A percentile compares a stretch with the other conserved stretches of the same genome.
These are phyloP conservation scores for Etia nguti DNA, from an alignment of 2,113 vertebrate genomes.

Conservation along the genomic window DNA sequence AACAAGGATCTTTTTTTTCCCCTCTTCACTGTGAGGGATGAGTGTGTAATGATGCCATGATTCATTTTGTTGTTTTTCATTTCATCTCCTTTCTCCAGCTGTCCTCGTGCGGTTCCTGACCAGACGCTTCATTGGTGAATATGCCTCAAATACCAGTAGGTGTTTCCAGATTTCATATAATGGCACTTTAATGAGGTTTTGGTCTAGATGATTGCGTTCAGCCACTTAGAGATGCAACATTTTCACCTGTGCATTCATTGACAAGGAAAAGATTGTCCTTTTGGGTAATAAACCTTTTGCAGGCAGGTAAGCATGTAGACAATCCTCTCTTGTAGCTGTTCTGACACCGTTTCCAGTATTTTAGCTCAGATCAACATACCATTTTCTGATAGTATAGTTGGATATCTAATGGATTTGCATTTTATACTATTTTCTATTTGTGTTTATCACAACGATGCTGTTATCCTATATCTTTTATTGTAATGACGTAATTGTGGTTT, in stretches of 20 bases:
- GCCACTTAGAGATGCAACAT: neutral
- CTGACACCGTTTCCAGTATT: neutral
- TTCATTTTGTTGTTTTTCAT: neutral
- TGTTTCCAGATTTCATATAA: constrained; percentile 15
- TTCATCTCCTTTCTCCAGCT: constrained; percentile 45
- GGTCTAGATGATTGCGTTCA: neutral
- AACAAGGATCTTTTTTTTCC: neutral
- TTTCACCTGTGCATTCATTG: neutral
- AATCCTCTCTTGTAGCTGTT: neutral
- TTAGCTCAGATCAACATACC: neutral
- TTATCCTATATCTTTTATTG: neutral
- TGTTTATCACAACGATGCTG: neutral
- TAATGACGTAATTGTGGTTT: neutral
- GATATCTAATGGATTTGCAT: neutral
- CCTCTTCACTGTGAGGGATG: neutral
- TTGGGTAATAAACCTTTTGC: neutral
- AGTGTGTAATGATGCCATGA: neutral
- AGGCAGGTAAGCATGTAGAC: neutral
- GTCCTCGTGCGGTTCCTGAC: constrained; percentile 76
- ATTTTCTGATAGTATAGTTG: neutral
- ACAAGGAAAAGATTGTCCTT: neutral
- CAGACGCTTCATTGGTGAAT: constrained; percentile 75
- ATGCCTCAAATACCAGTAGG: constrained; percentile 74
- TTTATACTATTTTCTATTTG: neutral
- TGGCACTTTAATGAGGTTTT: neutral